Evolutionary conservation across 2,888 invertebrate species (phyloP).

Genomic region (Apomyelois bistriatella): DNA sequence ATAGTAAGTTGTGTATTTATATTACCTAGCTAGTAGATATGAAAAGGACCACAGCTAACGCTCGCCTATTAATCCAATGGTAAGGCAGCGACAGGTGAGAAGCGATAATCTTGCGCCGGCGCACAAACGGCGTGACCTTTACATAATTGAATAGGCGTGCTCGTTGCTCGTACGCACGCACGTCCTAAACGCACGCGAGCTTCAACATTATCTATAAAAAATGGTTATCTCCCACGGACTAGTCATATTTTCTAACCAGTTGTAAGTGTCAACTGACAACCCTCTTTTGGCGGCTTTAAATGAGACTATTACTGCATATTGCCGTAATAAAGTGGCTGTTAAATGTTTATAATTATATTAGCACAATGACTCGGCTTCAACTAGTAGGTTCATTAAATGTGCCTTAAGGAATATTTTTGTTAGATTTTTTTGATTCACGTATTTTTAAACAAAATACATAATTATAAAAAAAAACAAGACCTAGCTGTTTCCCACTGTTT

Average conservation of each 20-base stretch:
- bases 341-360: not conserved
- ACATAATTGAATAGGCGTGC: conserved; percentile 74
- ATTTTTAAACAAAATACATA: no score
- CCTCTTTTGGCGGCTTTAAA: conserved; percentile 5
- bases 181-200: conserved; percentile 62
- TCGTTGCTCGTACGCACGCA: conserved; percentile 60
- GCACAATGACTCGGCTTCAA: not conserved
- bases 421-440: not conserved
- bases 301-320: not conserved
- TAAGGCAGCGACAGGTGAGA: conserved; percentile 64
- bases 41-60: conserved; percentile 21
- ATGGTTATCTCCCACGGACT: conserved; percentile 21
- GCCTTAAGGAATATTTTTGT: not conserved
- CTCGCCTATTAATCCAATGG: conserved; percentile 46
- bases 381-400: not conserved
- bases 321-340: not conserved
- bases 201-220: conserved; percentile 29
- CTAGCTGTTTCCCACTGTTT: no score
- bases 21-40: not conserved
- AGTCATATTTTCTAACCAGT: conserved; percentile 9
- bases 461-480: no score
- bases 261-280: conserved; percentile 2
- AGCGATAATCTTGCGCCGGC: conserved; percentile 67
- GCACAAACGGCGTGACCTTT: conserved; percentile 72
- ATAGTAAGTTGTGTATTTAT: not conserved